Percentiles rank a stretch among this genome's conserved stretches.
These are phyloP conservation scores for Oncorhynchus nerka DNA, from an alignment of 2,113 vertebrate genomes.

Conservation along the genomic window DNA sequence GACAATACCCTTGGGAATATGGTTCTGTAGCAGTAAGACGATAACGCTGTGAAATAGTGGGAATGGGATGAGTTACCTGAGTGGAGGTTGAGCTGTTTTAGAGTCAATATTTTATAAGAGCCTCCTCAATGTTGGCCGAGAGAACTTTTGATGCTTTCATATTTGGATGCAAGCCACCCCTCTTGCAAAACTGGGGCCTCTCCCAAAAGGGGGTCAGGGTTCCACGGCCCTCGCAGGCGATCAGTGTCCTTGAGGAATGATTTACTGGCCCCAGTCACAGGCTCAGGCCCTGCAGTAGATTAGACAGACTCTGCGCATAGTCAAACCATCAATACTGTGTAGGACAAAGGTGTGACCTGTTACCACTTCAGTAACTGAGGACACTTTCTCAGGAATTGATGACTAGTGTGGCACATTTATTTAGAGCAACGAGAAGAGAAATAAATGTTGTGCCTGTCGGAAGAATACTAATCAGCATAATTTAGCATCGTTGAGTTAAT, in stretches of 20 bases:
- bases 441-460: conserved; percentile 15
- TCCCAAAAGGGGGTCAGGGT: no score
- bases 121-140: no score
- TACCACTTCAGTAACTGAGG: conserved; percentile 37
- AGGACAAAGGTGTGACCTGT: conserved; percentile 23
- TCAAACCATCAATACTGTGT: conserved; percentile 41
- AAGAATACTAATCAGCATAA: background rate
- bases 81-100: no score
- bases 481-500: background rate
- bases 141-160: no score
- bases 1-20: no score
- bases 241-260: conserved; percentile 13
- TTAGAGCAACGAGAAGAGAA: conserved; percentile 33
- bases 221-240: background rate
- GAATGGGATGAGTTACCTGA: no score
- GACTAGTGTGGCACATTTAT: conserved; percentile 41
- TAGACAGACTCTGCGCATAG: conserved; percentile 18
- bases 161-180: no score
- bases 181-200: no score
- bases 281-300: conserved; percentile 36
- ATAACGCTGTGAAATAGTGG: no score
- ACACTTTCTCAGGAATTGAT: conserved; percentile 37
- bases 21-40: no score
- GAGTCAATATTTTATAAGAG: no score
- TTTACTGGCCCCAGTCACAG: conserved; percentile 22